phyloP scores from a whole-genome alignment of 2,888 invertebrate genomes.

The Bombylius discolor region DNA sequence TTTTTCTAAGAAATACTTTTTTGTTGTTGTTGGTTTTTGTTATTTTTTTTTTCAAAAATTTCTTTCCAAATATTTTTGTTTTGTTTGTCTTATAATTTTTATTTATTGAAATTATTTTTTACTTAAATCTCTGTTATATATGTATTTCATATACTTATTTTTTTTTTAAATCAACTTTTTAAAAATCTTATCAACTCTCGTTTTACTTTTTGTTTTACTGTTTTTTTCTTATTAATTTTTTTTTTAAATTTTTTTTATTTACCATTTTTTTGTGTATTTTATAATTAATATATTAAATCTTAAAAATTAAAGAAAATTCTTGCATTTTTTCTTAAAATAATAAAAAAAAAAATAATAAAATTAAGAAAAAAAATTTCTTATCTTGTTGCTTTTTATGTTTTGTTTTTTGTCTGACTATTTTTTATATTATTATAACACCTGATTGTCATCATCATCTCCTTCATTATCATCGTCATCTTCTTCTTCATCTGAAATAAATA shows the following conservation, averaged over 20 bases:
- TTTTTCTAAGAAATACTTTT: not conserved
- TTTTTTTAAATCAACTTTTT: not conserved
- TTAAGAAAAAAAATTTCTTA: slow-evolving; percentile 12
- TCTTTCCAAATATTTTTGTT: not conserved
- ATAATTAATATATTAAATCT: slow-evolving; percentile 14
- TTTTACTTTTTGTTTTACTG: slow-evolving; percentile 1
- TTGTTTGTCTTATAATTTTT: not conserved
- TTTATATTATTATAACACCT: slow-evolving; percentile 34
- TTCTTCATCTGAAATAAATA: slow-evolving; percentile 27
- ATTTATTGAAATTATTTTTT: not conserved
- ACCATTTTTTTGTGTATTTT: slow-evolving; percentile 4
- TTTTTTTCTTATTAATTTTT: slow-evolving; percentile 7
- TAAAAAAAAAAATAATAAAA: slow-evolving; percentile 12
- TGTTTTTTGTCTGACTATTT: slow-evolving; percentile 25
- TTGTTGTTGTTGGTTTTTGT: not conserved
- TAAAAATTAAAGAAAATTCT: slow-evolving; percentile 14
- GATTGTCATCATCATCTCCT: slow-evolving; percentile 28
- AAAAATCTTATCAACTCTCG: slow-evolving; percentile 3
- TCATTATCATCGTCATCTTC: slow-evolving; percentile 29
- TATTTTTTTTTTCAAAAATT: too few relatives aligned
- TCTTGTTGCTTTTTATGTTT: slow-evolving; percentile 1
- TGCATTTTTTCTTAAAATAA: slow-evolving; percentile 5
- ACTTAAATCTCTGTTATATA: too few relatives aligned
- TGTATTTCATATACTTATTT: not conserved
- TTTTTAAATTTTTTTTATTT: slow-evolving; percentile 7